Conservation (phyloP, 1,140 invertebrate species). For the Ceratosolen fusciceps region DNA sequence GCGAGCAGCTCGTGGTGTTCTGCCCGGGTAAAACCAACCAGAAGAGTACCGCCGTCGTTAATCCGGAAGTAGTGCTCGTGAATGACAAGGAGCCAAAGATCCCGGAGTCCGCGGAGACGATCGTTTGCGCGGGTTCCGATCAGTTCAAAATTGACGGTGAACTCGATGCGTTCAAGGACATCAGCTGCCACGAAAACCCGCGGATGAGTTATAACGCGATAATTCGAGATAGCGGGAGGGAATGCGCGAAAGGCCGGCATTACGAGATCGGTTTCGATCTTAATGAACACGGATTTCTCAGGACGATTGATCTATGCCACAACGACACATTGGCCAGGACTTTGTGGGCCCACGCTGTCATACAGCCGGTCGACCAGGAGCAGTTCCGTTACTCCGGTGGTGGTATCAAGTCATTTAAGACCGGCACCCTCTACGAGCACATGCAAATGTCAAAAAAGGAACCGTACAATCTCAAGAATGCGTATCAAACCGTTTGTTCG, state of each 20-base stretch:
- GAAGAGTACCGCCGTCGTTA: neutral
- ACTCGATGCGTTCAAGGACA: neutral
- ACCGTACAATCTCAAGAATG: conserved; percentile 18
- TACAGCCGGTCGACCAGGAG: neutral
- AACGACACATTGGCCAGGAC: conserved; percentile 1
- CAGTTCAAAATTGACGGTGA: neutral
- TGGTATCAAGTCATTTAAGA: neutral
- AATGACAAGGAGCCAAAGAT: neutral
- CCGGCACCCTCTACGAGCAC: conserved; percentile 9
- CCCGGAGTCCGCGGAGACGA: neutral
- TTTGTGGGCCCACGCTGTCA: conserved; percentile 23
- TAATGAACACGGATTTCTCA: neutral
- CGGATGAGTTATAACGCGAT: conserved; percentile 20
- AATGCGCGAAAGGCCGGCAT: neutral
- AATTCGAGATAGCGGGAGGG: neutral
- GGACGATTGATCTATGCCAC: conserved; percentile 31
- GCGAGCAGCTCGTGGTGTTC: neutral
- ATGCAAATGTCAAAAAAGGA: conserved; percentile 29
- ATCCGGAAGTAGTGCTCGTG: neutral
- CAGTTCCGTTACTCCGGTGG: neutral
- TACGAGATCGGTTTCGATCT: conserved; percentile 41
- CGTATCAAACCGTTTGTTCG: neutral
- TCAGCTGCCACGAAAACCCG: conserved; percentile 28
- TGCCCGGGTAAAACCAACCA: conserved; percentile 24
- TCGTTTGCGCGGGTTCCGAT: neutral